Conservation (phyloP, 2,888 invertebrate genomes). For the Synergus laeviventris region DNA sequence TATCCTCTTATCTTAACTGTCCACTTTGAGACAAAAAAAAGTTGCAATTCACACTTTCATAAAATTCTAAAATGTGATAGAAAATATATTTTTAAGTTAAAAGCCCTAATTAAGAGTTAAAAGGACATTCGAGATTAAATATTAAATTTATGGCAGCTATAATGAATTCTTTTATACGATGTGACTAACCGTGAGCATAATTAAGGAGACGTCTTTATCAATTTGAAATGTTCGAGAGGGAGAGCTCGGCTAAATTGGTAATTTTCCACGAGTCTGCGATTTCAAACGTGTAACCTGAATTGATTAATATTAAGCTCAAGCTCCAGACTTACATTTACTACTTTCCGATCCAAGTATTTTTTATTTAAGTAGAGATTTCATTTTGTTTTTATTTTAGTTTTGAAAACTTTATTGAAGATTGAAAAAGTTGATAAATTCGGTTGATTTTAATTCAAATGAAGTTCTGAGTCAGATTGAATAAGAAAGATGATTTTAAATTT, state of each 20-base stretch:
- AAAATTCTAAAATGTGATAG: not conserved
- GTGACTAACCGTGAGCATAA: not conserved
- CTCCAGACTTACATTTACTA: not conserved
- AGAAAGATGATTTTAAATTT: too few relatives aligned
- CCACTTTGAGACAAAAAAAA: not conserved
- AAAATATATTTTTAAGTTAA: not conserved
- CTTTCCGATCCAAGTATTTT: not conserved
- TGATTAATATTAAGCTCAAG: not conserved
- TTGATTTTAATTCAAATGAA: too few relatives aligned
- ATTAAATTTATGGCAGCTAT: not conserved
- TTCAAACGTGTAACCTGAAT: not conserved
- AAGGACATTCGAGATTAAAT: not conserved
- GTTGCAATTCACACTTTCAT: not conserved
- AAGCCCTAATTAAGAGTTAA: not conserved
- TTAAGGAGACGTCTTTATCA: not conserved
- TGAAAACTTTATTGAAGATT: too few relatives aligned
- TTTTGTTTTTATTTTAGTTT: too few relatives aligned
- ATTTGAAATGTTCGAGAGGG: not conserved
- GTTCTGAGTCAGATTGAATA: too few relatives aligned
- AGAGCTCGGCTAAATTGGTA: not conserved
- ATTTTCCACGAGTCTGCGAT: not conserved
- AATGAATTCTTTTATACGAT: not conserved
- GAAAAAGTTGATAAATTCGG: too few relatives aligned
- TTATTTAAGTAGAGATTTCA: not conserved
- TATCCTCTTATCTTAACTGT: not conserved